Evolutionary conservation across 2,888 invertebrate genomes (phyloP), one percentile per base, ranked within the genome.

Genomic region (Aphodius sticticus): DNA sequence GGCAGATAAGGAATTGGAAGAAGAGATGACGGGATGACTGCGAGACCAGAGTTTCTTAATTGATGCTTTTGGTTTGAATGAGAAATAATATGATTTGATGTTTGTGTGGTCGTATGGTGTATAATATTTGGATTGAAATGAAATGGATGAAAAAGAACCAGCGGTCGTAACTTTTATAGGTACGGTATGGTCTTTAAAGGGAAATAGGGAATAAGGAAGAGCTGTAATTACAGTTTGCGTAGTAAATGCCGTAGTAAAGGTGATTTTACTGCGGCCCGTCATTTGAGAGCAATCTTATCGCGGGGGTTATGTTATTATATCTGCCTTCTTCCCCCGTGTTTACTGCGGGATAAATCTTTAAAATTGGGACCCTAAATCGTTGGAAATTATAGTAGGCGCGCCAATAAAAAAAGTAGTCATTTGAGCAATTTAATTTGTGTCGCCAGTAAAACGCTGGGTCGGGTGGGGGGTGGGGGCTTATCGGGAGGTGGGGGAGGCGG

Each of bases 381-480:
- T 79, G 82, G 82, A 81, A 80, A 83, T 85, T 84, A 82, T 82
- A 82, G 84, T 84, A 84, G 84, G 84, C 84, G 82, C 82, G 80
- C 84, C 85, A 84, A 85, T 86, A 86, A 86, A 86, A 86, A 87
- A 86, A 85, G 84, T 83, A 83, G 85, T 83, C 83, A 85, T 86
- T 86, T 85, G 85, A 84, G 84, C 85, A 85, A 86, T 87, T 87
- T 87, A 86, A 87, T 87, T 87, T 86, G 82, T 85, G 85, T 84
- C 84, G 85, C 85, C 84, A 85, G 82, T 81, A 81, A 81, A 77
- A 77, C 53, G 53, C 53, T 1, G 53, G 53, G 6, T 53, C 9
- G 53, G 53, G 6, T 0, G 7, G 9, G 53, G 9, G 53, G 53
- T 79, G 79, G 76, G 75, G 53, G 16, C 38, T 72, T 26, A 26